Evolutionary conservation across 92 coral and sea anemone species (phyloP).

Genomic region (Phenganax subtilis): DNA sequence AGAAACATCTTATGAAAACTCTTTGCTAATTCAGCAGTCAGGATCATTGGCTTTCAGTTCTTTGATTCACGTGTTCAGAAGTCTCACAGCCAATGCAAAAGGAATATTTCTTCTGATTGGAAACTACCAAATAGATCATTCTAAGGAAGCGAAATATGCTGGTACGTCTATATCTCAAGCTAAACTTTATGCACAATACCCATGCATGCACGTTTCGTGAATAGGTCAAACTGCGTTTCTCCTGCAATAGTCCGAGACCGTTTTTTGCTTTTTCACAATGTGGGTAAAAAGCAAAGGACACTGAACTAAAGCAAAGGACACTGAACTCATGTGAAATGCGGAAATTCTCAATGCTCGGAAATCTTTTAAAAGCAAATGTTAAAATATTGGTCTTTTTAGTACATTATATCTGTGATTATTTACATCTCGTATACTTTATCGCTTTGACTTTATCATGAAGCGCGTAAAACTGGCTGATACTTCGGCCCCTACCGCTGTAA

Average conservation of each 20-base stretch:
- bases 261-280: too few relatives aligned
- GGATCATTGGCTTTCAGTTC: conserved; percentile 93
- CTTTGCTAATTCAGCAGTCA: conserved; percentile 85
- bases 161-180: conserved; percentile 47
- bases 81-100: conserved; percentile 83
- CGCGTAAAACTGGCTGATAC: not conserved
- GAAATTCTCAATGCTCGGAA: too few relatives aligned
- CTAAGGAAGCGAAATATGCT: conserved; percentile 66
- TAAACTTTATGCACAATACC: not conserved
- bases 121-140: conserved; percentile 72
- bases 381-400: too few relatives aligned
- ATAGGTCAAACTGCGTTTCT: too few relatives aligned
- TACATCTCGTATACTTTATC: too few relatives aligned
- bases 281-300: too few relatives aligned
- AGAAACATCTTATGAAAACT: conserved; percentile 94
- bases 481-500: not conserved
- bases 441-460: not conserved
- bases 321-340: too few relatives aligned
- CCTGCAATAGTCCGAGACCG: too few relatives aligned
- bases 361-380: too few relatives aligned
- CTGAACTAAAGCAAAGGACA: too few relatives aligned
- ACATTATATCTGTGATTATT: too few relatives aligned
- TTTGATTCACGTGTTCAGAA: conserved; percentile 84
- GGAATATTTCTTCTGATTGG: conserved; percentile 77
- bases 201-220: too few relatives aligned